These are phyloP conservation scores for Cliona cf. orientalis DNA, from an alignment of 37 sponge, comb jelly and placozoan genomes.

Conservation along the genomic window DNA sequence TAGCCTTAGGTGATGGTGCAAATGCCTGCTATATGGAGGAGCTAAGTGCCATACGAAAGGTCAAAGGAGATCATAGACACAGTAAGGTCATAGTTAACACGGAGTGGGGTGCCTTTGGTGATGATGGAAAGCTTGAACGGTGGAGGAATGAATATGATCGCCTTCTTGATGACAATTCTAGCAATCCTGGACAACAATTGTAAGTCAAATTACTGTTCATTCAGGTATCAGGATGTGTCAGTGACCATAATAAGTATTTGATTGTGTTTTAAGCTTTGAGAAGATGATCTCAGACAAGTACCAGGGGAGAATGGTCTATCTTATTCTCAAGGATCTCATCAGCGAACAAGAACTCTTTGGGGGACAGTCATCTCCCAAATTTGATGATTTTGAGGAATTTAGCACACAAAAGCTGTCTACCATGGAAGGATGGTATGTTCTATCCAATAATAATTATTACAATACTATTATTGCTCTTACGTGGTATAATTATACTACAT, in stretches of 20 bases:
- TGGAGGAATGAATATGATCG: constrained; percentile 79
- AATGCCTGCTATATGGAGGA: constrained; percentile 98
- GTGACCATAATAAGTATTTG: too few relatives aligned
- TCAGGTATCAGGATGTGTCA: neutral
- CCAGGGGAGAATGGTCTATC: constrained; percentile 88
- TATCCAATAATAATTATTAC: too few relatives aligned
- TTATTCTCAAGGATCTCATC: constrained; percentile 59
- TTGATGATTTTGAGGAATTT: constrained; percentile 66
- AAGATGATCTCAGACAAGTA: constrained; percentile 99
- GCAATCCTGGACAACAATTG: constrained; percentile 75
- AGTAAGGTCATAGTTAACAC: constrained; percentile 91
- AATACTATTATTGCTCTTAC: too few relatives aligned
- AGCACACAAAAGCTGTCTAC: constrained; percentile 53
- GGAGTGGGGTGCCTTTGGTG: constrained; percentile 99
- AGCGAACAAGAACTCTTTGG: constrained; percentile 64
- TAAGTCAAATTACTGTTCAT: constrained; percentile 30
- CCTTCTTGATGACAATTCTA: constrained; percentile 66
- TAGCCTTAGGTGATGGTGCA: constrained; percentile 96
- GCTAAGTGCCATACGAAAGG: constrained; percentile 73
- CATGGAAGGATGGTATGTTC: constrained; percentile 72
- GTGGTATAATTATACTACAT: too few relatives aligned
- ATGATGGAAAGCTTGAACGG: constrained; percentile 81
- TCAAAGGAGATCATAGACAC: constrained; percentile 45
- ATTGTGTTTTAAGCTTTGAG: too few relatives aligned
- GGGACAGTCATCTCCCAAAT: constrained; percentile 67